phyloP scores from a whole-genome alignment of 1,140 invertebrate genomes.

The Wasmannia auropunctata region DNA sequence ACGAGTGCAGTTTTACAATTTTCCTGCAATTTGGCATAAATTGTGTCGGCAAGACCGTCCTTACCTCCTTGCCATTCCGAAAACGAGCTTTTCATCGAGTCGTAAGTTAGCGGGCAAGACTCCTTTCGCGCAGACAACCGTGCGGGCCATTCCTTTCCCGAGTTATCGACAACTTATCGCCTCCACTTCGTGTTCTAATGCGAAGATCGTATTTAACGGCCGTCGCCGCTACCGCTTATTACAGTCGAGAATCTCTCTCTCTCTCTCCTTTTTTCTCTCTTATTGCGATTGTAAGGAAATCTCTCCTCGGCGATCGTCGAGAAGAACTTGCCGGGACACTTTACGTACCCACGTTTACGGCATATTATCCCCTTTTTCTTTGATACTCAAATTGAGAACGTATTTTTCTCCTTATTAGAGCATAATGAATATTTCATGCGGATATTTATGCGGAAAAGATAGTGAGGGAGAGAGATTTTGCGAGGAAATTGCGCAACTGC shows the following conservation, averaged over 20 bases:
- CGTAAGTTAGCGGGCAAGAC: constrained; percentile 79
- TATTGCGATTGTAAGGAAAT: neutral
- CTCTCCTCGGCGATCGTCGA: neutral
- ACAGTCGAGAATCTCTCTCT: constrained; percentile 20
- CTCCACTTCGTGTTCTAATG: constrained; percentile 62
- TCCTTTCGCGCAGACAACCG: constrained; percentile 51
- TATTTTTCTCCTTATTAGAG: neutral
- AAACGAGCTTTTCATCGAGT: constrained; percentile 85
- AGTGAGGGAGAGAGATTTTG: neutral
- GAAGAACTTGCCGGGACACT: neutral
- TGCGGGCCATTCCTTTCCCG: constrained; percentile 28
- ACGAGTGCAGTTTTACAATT: constrained; percentile 42
- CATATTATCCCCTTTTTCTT: neutral
- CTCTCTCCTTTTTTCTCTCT: neutral
- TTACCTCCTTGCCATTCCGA: constrained; percentile 16
- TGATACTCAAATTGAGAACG: neutral
- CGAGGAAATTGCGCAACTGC: neutral
- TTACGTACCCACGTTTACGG: constrained; percentile 16
- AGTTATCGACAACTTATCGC: constrained; percentile 67
- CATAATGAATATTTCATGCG: no score
- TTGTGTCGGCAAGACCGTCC: neutral
- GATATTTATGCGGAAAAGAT: neutral
- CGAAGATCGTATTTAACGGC: constrained; percentile 64
- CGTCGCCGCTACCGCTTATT: constrained; percentile 54
- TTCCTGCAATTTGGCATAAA: constrained; percentile 56